Conservation (phyloP, 2,888 invertebrate genomes). For the Anthrax anthrax region DNA sequence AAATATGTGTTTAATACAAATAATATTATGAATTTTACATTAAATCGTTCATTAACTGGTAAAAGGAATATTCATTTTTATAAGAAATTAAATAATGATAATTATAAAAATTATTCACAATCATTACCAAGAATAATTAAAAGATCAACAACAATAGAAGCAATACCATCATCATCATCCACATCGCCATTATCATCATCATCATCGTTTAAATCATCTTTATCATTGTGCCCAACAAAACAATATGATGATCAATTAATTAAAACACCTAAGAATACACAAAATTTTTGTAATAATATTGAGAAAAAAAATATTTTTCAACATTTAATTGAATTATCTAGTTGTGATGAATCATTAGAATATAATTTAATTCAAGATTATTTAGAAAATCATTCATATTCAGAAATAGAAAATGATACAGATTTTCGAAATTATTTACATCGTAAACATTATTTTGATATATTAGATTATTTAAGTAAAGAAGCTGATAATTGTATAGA, state of each 20-base stretch:
- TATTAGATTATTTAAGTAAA: conserved; percentile 27
- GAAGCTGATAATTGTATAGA: conserved; percentile 12
- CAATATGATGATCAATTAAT: too few relatives aligned
- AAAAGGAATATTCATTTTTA: conserved; percentile 20
- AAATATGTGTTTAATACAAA: conserved; percentile 28
- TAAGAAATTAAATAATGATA: conserved; percentile 6
- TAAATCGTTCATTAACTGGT: conserved; percentile 25
- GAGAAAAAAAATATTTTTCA: conserved; percentile 26
- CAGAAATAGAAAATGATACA: conserved; percentile 30
- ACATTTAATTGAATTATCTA: conserved; percentile 26
- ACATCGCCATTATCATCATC: too few relatives aligned
- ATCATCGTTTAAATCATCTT: too few relatives aligned
- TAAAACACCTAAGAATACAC: too few relatives aligned
- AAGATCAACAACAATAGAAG: conserved; percentile 15
- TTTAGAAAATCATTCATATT: conserved; percentile 31
- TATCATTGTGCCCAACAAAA: too few relatives aligned
- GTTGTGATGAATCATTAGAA: conserved; percentile 30
- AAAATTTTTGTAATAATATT: conserved; percentile 11
- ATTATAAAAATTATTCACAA: conserved; percentile 10
- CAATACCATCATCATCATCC: too few relatives aligned
- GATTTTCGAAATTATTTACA: conserved; percentile 30
- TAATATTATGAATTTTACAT: conserved; percentile 24
- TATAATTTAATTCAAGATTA: conserved; percentile 30
- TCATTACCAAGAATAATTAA: conserved; percentile 18
- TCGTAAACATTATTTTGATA: conserved; percentile 31